A percentile compares a stretch with the other conserved stretches of the same genome.
Conservation (phyloP, 2,113 vertebrate genomes). For the Oceanites oceanicus region DNA sequence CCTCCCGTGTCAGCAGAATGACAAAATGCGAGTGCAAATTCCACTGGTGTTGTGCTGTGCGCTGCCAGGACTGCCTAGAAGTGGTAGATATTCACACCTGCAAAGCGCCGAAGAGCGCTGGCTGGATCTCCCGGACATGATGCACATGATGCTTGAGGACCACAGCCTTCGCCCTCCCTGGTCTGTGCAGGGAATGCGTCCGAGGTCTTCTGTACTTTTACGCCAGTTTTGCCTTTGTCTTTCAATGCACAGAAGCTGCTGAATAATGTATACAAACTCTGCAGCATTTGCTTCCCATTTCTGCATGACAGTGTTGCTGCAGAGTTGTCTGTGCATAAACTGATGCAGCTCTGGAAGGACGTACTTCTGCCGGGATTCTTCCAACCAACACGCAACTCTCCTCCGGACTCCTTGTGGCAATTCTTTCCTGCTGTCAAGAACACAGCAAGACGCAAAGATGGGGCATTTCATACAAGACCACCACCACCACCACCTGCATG, state of each 20-base stretch:
- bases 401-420: background rate
- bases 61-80: slow-evolving; percentile 91
- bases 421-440: background rate
- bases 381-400: background rate
- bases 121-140: slow-evolving; percentile 69
- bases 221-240: background rate
- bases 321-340: background rate
- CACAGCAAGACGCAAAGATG: background rate
- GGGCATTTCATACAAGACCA: background rate
- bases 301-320: background rate
- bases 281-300: background rate
- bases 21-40: slow-evolving; percentile 95
- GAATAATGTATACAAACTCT: background rate
- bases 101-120: slow-evolving; percentile 81
- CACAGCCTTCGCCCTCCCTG: background rate
- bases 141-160: background rate
- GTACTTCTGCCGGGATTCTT: background rate
- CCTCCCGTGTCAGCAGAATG: slow-evolving; percentile 83
- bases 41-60: slow-evolving; percentile 95
- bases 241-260: background rate
- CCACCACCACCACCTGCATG: rapidly evolving
- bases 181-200: background rate
- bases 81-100: slow-evolving; percentile 92
- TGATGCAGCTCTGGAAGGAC: background rate
- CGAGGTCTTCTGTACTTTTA: background rate